Percentiles rank a stretch among this genome's conserved stretches.
phyloP scores from a whole-genome alignment of 1,140 invertebrate species.

The Geopemphigus sp. region DNA sequence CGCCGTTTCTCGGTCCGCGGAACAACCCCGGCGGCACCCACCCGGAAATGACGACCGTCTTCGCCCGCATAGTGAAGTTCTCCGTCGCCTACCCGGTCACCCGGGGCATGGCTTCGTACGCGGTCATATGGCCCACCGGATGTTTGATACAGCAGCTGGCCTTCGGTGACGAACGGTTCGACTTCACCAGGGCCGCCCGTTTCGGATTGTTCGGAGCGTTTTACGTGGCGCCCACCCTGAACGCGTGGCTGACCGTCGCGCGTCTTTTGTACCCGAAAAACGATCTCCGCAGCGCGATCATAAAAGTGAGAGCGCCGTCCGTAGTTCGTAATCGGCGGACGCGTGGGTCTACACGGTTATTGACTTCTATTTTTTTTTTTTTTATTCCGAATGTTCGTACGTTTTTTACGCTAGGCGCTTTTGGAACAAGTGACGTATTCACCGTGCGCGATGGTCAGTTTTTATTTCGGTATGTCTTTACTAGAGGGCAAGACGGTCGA shows the following conservation, averaged over 20 bases:
- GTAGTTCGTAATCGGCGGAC: no score
- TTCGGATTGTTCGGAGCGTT: constrained; percentile 69
- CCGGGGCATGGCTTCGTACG: constrained; percentile 71
- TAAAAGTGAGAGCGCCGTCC: constrained; percentile 60
- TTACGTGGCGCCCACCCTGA: constrained; percentile 71
- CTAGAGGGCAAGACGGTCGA: constrained; percentile 69
- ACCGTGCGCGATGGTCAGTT: constrained; percentile 74
- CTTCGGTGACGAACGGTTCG: constrained; percentile 47
- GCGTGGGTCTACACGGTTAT: no score
- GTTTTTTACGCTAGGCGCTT: constrained; percentile 61
- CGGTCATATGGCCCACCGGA: constrained; percentile 68
- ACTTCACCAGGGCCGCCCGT: constrained; percentile 54
- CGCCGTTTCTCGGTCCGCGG: neutral
- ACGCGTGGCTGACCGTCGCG: constrained; percentile 67
- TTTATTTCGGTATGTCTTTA: constrained; percentile 78
- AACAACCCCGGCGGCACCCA: neutral
- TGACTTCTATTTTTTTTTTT: no score
- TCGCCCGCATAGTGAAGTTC: constrained; percentile 56
- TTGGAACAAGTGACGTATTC: constrained; percentile 80
- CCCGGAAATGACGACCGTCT: constrained; percentile 10
- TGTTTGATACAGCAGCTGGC: constrained; percentile 62
- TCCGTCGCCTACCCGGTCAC: constrained; percentile 60
- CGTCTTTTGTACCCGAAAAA: constrained; percentile 65
- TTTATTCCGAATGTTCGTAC: no score
- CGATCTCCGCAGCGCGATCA: constrained; percentile 64